These are phyloP conservation scores for Slavum lentiscoides DNA, from an alignment of 2,888 invertebrate species.

Conservation along the genomic window DNA sequence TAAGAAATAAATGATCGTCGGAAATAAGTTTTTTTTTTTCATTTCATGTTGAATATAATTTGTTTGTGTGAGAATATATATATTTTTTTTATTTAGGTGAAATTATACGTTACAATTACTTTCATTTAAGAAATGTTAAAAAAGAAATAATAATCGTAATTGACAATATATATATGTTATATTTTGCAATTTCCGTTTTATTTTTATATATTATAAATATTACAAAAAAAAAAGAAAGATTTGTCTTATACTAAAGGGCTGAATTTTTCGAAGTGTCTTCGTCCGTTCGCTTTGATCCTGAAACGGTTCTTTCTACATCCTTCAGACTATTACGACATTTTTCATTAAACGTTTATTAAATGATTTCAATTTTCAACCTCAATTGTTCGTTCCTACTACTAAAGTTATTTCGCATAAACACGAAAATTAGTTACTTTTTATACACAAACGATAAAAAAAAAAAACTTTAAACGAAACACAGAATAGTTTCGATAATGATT, in stretches of 20 bases:
- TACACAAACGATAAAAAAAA: no score
- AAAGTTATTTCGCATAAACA: constrained; percentile 22
- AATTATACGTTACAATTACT: constrained; percentile 10
- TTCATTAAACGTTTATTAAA: constrained; percentile 13
- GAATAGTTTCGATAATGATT: constrained; percentile 4
- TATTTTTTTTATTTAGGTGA: neutral
- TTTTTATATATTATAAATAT: constrained; percentile 6
- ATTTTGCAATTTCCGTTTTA: neutral
- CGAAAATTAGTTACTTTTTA: neutral
- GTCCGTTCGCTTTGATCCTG: neutral
- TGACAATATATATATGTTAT: constrained; percentile 10
- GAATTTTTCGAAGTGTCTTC: constrained; percentile 13
- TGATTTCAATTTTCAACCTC: constrained; percentile 19
- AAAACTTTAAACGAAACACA: constrained; percentile 19
- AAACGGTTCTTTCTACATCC: constrained; percentile 21
- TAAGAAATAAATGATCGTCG: constrained; percentile 31
- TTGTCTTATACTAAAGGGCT: constrained; percentile 24
- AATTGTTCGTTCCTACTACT: constrained; percentile 4
- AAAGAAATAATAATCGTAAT: constrained; percentile 24
- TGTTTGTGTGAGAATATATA: constrained; percentile 5
- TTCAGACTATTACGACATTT: constrained; percentile 7
- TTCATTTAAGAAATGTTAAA: constrained; percentile 1
- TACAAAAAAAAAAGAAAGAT: constrained; percentile 5
- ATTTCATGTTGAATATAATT: constrained; percentile 26
- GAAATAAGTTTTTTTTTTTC: constrained; percentile 29